Evolutionary conservation across 2,797 vertebrate genomes (phyloP), one percentile per base, ranked within the genome.

Genomic region (Periparus ater): DNA sequence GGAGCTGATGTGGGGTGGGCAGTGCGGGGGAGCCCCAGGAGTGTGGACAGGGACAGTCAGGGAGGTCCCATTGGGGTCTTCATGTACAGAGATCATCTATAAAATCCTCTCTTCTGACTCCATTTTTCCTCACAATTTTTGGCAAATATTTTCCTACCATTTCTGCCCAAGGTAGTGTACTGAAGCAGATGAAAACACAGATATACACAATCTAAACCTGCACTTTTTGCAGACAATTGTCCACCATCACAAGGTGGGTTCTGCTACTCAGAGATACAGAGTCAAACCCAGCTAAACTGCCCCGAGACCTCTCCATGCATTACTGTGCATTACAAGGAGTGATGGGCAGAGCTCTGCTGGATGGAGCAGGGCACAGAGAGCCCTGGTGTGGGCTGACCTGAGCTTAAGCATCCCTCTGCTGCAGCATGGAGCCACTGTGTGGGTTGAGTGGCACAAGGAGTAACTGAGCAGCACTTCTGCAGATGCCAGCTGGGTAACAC

Each of bases 251-350:
- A 62, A 54, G 15, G 11, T 36, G 70, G 36, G 9, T 78, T 89
- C 73, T 71, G 30, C 58, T 17, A 72, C 62, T 91, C 13, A 12
- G 22, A 71, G 15, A 65, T 54, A 30, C 9, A 47, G 32, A 67
- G 34, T 20, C 10, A 67, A 67, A 44, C 30, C 19, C 8, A 30
- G 9, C 20, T 36, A 55, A 76, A 66, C 6, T 5, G 4, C 32
- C 68, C 30, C 11, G 58, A 80, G 66, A 7, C 18, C 19, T 32
- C 21, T 71, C 27, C 0, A 0, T 72, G 50, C 1, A 0, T 60
- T 82, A 23, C 12, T 68, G 58, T 25, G 45, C 44, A 40, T 40
- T 40, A 40, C 0, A 2, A 55, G 42, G 55, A 87, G 54, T 40
- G 32, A 13, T 13, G 34, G 30, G n/a, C 4, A 1, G 42, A 62